Conservation (phyloP, 53 echinoderm and acorn worm species). For the Arbacia lixula region DNA sequence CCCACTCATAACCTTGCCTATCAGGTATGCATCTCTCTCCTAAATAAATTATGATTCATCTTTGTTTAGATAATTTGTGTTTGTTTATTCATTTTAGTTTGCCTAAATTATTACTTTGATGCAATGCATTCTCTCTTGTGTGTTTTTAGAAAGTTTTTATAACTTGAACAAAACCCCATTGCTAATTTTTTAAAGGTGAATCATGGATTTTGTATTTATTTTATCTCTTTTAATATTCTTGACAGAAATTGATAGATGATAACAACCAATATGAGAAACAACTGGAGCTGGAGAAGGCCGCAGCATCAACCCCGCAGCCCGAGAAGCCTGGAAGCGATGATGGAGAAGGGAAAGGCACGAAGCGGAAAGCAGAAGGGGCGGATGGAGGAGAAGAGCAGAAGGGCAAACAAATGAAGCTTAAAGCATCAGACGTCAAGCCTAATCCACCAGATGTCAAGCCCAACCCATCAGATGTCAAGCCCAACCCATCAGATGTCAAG, state of each 20-base stretch:
- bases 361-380: slow-evolving; percentile 55
- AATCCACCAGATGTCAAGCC: neutral
- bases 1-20: slow-evolving; percentile 82
- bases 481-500: no score
- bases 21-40: no score
- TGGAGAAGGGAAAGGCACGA: slow-evolving; percentile 50
- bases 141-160: no score
- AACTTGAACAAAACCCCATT: no score
- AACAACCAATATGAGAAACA: slow-evolving; percentile 86
- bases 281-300: slow-evolving; percentile 74
- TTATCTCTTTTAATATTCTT: slow-evolving; percentile 11
- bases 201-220: neutral
- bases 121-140: no score
- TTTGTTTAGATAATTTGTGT: no score
- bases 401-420: slow-evolving; percentile 52
- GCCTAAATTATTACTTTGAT: no score
- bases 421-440: slow-evolving; percentile 43
- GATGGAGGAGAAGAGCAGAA: slow-evolving; percentile 27
- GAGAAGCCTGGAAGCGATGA: neutral
- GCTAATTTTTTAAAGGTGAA: no score
- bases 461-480: neutral
- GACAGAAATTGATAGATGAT: slow-evolving; percentile 90
- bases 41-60: no score
- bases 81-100: no score
- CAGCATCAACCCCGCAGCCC: slow-evolving; percentile 51